Base-by-base conservation (phyloP, 2,888 invertebrate species). In the Ptychoptera contaminata region DNA sequence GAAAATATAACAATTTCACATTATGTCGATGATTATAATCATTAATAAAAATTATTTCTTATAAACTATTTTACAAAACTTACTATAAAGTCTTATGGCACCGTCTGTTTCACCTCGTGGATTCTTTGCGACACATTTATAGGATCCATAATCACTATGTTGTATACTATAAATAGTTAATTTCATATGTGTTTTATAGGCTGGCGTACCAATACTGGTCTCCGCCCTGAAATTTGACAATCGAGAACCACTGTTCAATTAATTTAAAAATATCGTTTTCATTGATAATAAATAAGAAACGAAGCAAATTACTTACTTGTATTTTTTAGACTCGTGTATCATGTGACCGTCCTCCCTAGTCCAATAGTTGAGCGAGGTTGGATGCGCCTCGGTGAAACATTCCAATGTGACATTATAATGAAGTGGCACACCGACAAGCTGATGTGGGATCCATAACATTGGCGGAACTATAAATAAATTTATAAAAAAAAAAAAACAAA, bases 381-480 rank as follows among this genome's bases (percentile, higher is more conserved):
- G 91, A 67, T 88, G 85, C 2, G 91, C 90, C 66, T 91, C 91
- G 7, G 88, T 86, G 60, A 82, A 82, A 60, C 91, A 91, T 67
- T 90, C 88, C 49, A 91, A 67, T 5, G 85, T 86, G 9, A 88
- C 82, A 54, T 82, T 82, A 62, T 81, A 84, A 50, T 81, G 82
- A 47, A 84, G 69, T 1, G 87, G 86, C 12, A 84, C 84, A 29
- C 88, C 87, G 34, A 91, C 87, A 51, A 90, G 70, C 64, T 91
- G 90, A 67, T 90, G 85, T 6, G 88, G 87, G 57, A 91, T 88
- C 82, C 82, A 86, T 46, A 91, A 72, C 86, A 88, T 87, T 8
- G 91, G 90, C 1, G 90, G 85, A 70, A 91, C 90, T 91, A 69
- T 43, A 71, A 71, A 58, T 42, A 40, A 45, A 52, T 45, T 48